Base-by-base conservation (phyloP, 92 coral and sea anemone species). In the Zoanthus sociatus region DNA sequence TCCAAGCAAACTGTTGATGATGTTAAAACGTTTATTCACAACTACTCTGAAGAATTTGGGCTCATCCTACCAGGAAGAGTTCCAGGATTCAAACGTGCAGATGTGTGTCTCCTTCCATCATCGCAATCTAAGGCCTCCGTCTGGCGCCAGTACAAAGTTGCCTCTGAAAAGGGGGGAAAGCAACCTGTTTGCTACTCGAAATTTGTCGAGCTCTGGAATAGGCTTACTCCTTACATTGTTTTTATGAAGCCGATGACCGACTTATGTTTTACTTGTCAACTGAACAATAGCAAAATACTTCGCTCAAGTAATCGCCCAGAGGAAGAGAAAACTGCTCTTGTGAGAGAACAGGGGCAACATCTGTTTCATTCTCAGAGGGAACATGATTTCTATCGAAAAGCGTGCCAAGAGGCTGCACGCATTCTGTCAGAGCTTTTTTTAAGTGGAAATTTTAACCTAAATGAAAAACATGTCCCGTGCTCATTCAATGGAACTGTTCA, bases 51-150 rank as follows among this genome's bases (percentile, higher is more conserved):
- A 66, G 83, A 86, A 81, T 73, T 48, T 18, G 84, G 61, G 1
- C 66, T 87, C 15, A 37, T 77, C 21, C 89, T 87, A 12, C 89
- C 89, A 4, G 89, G 84, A 48, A 70, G 89, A 44, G 89, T 77
- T 47, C 84, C 84, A 4, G 84, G 89, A 63, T 87, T 77, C 71
- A 77, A 87, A 64, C 70, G 84, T 60, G 50, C 51, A 46, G 77
- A 77, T 87, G 89, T 87, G 11, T 69, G 70, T 64, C 44, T 87
- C 32, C 89, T 87, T 54, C 84, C 89, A 30, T 75, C 89, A 47
- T 72, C 79, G 71, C 84, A 42, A 26, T 47, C 77, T 45, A 87
- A 87, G 70, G 77, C 71, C 21, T 44, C 83, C 44, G 83, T 87
- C 67, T 86, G 89, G 89, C 26, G 81, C 47, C 78, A 69, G 17